Conservation (phyloP, 2,888 invertebrate species). For the Lasioglossum calceatum region DNA sequence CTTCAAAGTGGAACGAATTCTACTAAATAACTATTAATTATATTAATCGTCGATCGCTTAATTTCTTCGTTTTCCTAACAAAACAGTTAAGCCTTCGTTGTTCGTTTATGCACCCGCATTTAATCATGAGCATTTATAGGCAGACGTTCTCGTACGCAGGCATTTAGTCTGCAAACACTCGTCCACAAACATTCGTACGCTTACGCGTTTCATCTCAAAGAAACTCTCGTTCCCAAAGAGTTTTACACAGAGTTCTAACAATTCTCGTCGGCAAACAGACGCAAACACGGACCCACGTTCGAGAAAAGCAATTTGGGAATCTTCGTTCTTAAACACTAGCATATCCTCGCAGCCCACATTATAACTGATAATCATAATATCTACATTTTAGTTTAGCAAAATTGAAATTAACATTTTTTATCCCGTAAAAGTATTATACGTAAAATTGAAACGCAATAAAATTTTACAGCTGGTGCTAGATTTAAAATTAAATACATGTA, state of each 20-base stretch:
- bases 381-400: background rate
- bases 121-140: background rate
- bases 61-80: too few relatives aligned
- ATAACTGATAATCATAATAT: background rate
- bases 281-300: background rate
- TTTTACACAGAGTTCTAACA: background rate
- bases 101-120: background rate
- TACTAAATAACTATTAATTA: too few relatives aligned
- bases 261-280: background rate
- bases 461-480: background rate
- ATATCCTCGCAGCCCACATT: background rate
- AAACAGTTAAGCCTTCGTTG: background rate
- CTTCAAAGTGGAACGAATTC: too few relatives aligned
- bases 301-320: background rate
- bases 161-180: background rate
- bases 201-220: background rate
- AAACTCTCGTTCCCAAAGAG: background rate
- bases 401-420: background rate
- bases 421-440: background rate
- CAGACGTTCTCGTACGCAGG: background rate
- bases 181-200: background rate
- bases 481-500: background rate
- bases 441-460: background rate
- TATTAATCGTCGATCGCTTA: too few relatives aligned
- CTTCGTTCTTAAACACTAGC: background rate